Conservation (phyloP, 2,888 invertebrate species). For the Andrena hattorfiana region DNA sequence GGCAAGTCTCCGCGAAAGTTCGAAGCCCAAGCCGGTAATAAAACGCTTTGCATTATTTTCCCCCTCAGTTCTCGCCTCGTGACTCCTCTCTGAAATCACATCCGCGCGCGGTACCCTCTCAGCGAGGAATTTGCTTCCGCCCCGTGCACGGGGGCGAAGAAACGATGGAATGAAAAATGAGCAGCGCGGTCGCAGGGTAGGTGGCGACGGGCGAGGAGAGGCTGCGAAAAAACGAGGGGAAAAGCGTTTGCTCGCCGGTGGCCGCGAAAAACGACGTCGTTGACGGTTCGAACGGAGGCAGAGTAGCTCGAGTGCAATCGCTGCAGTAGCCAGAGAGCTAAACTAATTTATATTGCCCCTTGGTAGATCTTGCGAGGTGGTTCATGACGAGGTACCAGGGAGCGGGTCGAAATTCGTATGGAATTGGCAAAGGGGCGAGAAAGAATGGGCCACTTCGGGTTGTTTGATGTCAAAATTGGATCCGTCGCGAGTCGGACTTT, state of each 20-base stretch:
- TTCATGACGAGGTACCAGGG: not conserved
- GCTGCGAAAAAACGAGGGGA: constrained; percentile 41
- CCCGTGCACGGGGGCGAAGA: not conserved
- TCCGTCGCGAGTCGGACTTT: not conserved
- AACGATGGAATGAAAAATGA: constrained; percentile 38
- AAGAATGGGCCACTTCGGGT: constrained; percentile 3
- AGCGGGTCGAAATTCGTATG: not conserved
- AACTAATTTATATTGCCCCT: constrained; percentile 67
- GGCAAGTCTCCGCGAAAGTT: constrained; percentile 27
- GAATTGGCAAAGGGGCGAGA: not conserved
- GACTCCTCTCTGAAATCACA: constrained; percentile 32
- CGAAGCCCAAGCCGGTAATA: constrained; percentile 31
- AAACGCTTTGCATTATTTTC: constrained; percentile 32
- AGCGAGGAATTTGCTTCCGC: constrained; percentile 29
- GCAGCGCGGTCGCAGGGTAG: not conserved
- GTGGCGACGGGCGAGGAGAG: constrained; percentile 46
- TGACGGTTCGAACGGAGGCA: constrained; percentile 3
- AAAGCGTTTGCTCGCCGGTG: constrained; percentile 44
- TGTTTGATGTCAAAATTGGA: constrained; percentile 9
- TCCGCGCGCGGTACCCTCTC: constrained; percentile 22
- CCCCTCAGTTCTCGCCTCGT: constrained; percentile 1
- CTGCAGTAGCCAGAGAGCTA: constrained; percentile 35
- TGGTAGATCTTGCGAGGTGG: constrained; percentile 20
- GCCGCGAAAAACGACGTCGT: constrained; percentile 19
- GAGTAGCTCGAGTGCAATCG: constrained; percentile 25